These are phyloP conservation scores for Rambutsinella grinnellia DNA, from an alignment of 2,888 invertebrate species.

Conservation along the genomic window DNA sequence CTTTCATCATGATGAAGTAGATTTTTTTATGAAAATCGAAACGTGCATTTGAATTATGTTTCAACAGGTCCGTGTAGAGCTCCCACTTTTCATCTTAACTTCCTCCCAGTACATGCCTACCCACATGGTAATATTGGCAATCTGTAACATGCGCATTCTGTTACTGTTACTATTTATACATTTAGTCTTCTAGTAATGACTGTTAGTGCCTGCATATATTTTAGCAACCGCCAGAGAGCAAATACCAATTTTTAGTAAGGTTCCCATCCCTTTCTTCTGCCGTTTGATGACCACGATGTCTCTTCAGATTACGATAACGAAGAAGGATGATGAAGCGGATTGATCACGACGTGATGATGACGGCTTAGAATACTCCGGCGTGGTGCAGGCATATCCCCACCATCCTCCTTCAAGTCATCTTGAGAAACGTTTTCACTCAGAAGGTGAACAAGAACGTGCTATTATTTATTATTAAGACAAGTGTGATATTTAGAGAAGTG, in stretches of 20 bases:
- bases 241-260: too few species aligned
- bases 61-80: too few species aligned
- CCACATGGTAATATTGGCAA: too few species aligned
- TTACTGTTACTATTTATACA: too few species aligned
- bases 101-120: too few species aligned
- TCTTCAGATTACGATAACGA: not conserved
- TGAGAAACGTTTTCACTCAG: not conserved
- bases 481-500: conserved; percentile 18
- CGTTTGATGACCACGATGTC: not conserved
- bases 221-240: too few species aligned
- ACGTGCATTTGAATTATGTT: not conserved
- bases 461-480: conserved; percentile 35
- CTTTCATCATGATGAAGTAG: not conserved
- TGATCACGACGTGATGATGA: conserved; percentile 26
- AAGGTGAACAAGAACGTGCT: conserved; percentile 9
- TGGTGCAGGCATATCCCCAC: not conserved
- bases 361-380: not conserved
- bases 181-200: too few species aligned
- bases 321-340: conserved; percentile 34
- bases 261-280: not conserved
- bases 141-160: too few species aligned
- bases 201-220: too few species aligned
- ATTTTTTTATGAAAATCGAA: not conserved
- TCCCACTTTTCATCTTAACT: not conserved
- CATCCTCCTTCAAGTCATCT: not conserved